phyloP scores from a whole-genome alignment of 2,113 vertebrate species.

The Tachycineta bicolor region DNA sequence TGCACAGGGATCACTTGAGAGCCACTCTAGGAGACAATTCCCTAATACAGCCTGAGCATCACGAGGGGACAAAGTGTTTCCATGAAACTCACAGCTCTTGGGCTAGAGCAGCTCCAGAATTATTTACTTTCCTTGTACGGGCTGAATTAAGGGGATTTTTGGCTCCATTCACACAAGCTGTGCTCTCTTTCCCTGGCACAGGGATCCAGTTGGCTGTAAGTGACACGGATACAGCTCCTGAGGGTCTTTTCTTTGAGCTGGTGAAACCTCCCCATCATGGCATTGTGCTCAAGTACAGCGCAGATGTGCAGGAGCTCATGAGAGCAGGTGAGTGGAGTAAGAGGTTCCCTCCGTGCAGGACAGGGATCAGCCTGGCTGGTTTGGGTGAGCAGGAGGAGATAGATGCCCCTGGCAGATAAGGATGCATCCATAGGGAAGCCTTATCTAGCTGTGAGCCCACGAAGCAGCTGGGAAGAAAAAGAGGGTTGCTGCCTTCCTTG shows the following conservation, averaged over 20 bases:
- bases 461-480: not conserved
- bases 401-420: not conserved
- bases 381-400: not conserved
- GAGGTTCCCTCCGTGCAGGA: not conserved
- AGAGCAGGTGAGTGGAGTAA: conserved; percentile 75
- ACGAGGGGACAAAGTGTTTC: not conserved
- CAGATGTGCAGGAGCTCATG: conserved; percentile 73
- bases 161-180: not conserved
- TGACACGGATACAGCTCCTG: conserved; percentile 79
- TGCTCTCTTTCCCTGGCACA: not conserved
- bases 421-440: not conserved
- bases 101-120: not conserved
- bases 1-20: not conserved
- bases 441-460: not conserved
- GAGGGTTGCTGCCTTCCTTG: not conserved
- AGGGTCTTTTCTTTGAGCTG: conserved; percentile 91
- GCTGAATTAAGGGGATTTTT: not conserved
- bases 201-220: conserved; percentile 83
- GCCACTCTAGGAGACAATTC: not conserved
- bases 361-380: not conserved
- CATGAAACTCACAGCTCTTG: not conserved
- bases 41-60: not conserved
- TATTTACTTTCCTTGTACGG: not conserved
- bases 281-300: conserved; percentile 74
- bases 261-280: conserved; percentile 85